These are phyloP conservation scores for Paramuricea clavata DNA, from an alignment of 92 coral and sea anemone species.

Conservation along the genomic window DNA sequence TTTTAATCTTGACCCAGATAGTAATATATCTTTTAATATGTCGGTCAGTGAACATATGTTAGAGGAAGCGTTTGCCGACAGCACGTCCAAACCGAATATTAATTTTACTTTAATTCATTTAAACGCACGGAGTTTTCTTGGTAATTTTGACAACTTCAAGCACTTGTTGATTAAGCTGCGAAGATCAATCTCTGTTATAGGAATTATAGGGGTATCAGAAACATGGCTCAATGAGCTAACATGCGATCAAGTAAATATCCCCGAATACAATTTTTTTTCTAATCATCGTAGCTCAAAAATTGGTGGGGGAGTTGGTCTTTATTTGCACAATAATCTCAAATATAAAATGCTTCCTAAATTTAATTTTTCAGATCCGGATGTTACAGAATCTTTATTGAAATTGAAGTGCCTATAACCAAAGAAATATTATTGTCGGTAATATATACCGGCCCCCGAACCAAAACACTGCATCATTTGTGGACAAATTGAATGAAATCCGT, in stretches of 20 bases:
- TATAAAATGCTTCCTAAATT: conserved; percentile 38
- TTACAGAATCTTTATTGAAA: conserved; percentile 3
- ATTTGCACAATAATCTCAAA: conserved; percentile 33
- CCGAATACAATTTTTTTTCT: conserved; percentile 54
- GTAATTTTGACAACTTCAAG: conserved; percentile 32
- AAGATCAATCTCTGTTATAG: conserved; percentile 41
- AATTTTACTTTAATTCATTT: conserved; percentile 26
- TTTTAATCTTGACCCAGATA: neutral
- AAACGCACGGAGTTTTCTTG: conserved; percentile 30
- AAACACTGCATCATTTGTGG: conserved; percentile 46
- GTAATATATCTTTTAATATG: conserved; percentile 23
- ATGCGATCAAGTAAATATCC: conserved; percentile 34
- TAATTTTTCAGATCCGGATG: conserved; percentile 28
- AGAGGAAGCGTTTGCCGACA: conserved; percentile 35
- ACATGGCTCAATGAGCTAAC: conserved; percentile 50
- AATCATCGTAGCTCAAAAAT: conserved; percentile 51
- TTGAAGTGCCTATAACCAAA: neutral
- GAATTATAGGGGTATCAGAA: conserved; percentile 51
- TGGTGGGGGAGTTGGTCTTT: conserved; percentile 61
- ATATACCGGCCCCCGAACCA: conserved; percentile 65
- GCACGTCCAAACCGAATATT: neutral
- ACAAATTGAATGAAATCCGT: conserved; percentile 40
- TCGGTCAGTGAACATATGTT: conserved; percentile 23
- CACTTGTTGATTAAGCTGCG: neutral
- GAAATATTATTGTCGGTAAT: conserved; percentile 52